Evolutionary conservation across 2,888 invertebrate species (phyloP).

Genomic region (Agrotis clavis): DNA sequence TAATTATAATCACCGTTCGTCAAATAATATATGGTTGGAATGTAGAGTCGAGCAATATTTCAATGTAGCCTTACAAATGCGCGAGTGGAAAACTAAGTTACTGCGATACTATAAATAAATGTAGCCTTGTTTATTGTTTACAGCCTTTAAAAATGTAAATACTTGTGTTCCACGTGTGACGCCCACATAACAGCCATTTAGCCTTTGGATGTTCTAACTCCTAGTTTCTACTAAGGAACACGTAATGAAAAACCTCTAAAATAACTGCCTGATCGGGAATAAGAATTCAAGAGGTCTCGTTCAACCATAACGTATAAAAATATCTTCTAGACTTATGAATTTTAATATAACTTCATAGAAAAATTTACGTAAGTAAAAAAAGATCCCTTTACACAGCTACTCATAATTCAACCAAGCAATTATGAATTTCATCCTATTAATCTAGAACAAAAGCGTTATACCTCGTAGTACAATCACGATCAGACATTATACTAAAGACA

Average conservation of each 20-base stretch:
- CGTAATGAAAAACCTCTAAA: no score
- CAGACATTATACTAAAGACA: slow-evolving; percentile 89
- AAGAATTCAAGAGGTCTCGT: no score
- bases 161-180: neutral
- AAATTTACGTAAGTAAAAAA: neutral
- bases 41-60: slow-evolving; percentile 1
- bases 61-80: slow-evolving; percentile 21
- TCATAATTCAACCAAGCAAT: slow-evolving; percentile 67
- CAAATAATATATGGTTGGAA: neutral
- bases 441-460: slow-evolving; percentile 77
- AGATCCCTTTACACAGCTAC: slow-evolving; percentile 35
- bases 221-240: no score
- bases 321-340: no score
- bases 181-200: neutral
- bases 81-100: slow-evolving; percentile 32
- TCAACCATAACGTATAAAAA: no score
- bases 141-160: neutral
- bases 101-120: neutral
- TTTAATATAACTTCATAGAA: no score
- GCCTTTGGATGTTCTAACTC: no score
- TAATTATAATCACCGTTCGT: neutral
- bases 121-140: neutral
- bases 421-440: slow-evolving; percentile 75
- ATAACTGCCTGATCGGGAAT: no score
- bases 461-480: slow-evolving; percentile 81